Conservation (phyloP, 1,140 invertebrate genomes). For the Trigoniulus corallinus region DNA sequence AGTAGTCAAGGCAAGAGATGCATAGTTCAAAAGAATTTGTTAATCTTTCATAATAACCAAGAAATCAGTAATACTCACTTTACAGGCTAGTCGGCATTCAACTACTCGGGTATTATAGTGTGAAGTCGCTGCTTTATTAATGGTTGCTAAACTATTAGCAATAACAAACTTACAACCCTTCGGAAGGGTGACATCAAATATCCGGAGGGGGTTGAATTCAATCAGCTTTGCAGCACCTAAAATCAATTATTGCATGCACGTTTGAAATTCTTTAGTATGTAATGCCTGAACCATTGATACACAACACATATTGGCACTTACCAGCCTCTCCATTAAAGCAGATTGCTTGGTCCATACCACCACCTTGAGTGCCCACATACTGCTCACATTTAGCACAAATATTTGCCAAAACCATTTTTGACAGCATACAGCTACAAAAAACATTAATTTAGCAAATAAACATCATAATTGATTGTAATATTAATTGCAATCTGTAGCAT, state of each 20-base stretch:
- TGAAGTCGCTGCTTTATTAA: constrained; percentile 81
- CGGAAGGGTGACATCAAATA: constrained; percentile 61
- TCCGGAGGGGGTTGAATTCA: constrained; percentile 76
- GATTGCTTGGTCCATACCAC: constrained; percentile 99
- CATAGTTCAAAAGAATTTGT: too few relatives aligned
- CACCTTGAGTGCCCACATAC: constrained; percentile 56
- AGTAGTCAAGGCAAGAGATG: too few relatives aligned
- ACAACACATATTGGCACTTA: too few relatives aligned
- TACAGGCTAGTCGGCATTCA: constrained; percentile 79
- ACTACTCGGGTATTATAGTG: constrained; percentile 85
- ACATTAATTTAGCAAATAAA: too few relatives aligned
- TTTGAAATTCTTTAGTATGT: background rate
- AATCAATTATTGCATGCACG: background rate
- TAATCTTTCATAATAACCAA: too few relatives aligned
- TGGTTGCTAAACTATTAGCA: constrained; percentile 70
- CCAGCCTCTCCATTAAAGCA: constrained; percentile 78
- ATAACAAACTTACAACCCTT: constrained; percentile 73
- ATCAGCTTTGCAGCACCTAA: constrained; percentile 72
- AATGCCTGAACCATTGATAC: background rate
- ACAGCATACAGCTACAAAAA: background rate
- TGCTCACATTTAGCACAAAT: constrained; percentile 75
- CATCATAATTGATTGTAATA: too few relatives aligned
- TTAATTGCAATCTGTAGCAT: too few relatives aligned
- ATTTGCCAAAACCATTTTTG: constrained; percentile 58
- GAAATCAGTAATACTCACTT: constrained; percentile 45